Conservation (phyloP, 2,888 invertebrate species). For the Tillus elongatus region DNA sequence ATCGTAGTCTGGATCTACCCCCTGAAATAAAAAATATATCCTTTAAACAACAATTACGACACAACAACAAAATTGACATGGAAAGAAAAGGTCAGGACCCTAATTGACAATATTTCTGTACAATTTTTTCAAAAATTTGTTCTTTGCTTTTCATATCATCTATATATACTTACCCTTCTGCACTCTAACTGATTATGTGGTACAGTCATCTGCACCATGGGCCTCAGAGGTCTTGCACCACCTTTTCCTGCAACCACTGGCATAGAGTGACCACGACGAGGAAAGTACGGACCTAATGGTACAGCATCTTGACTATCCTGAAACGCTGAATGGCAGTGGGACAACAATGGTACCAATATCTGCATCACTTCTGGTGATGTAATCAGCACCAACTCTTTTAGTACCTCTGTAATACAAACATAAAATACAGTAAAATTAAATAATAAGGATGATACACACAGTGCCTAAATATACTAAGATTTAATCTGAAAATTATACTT, state of each 20-base stretch:
- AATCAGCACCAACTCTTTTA: constrained; percentile 69
- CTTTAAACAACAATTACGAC: neutral
- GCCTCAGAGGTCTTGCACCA: constrained; percentile 62
- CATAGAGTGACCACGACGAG: constrained; percentile 54
- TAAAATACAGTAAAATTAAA: constrained; percentile 4
- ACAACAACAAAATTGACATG: neutral
- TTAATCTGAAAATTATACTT: too few relatives aligned
- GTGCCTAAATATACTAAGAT: too few relatives aligned
- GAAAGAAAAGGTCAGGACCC: too few relatives aligned
- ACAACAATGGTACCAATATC: constrained; percentile 74
- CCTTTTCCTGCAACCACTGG: constrained; percentile 50
- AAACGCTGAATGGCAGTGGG: constrained; percentile 73
- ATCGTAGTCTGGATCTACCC: constrained; percentile 70
- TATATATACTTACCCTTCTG: constrained; percentile 51
- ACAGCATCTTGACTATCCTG: constrained; percentile 64
- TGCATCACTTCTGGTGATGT: constrained; percentile 72
- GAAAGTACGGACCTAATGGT: constrained; percentile 68
- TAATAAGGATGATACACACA: constrained; percentile 2
- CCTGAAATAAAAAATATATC: constrained; percentile 40
- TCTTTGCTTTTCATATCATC: too few relatives aligned
- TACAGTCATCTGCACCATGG: constrained; percentile 79
- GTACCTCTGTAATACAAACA: constrained; percentile 47
- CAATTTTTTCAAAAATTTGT: too few relatives aligned
- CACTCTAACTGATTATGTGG: constrained; percentile 66
- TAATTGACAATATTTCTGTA: too few relatives aligned